Percentiles rank a stretch among this genome's conserved stretches.
phyloP scores from a whole-genome alignment of 2,888 invertebrate genomes.

The Pristionchus japonicus region DNA sequence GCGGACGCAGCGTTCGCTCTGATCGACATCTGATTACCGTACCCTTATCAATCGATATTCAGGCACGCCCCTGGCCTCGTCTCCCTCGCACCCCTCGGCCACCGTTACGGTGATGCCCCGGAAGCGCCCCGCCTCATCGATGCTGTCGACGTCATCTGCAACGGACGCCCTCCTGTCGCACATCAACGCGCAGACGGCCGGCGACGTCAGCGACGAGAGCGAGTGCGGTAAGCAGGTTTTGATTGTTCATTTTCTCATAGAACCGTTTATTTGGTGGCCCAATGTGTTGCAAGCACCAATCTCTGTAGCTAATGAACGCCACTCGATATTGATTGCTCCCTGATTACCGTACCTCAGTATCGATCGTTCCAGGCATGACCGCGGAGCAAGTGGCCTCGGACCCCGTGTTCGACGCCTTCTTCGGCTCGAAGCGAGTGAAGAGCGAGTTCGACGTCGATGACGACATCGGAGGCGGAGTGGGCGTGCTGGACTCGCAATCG shows the following conservation, averaged over 20 bases:
- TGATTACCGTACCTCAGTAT: neutral
- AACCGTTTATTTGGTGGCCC: too few species aligned
- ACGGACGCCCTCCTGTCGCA: conserved; percentile 58
- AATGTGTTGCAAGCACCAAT: too few species aligned
- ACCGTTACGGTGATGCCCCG: conserved; percentile 8
- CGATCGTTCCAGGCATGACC: conserved; percentile 16
- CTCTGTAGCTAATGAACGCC: neutral
- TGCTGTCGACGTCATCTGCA: neutral
- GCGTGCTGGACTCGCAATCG: conserved; percentile 52
- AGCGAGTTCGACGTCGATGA: conserved; percentile 47
- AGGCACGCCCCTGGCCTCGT: conserved; percentile 37
- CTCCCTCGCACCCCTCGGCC: conserved; percentile 41
- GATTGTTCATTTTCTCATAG: too few species aligned
- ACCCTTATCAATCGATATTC: neutral
- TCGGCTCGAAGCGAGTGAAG: conserved; percentile 52
- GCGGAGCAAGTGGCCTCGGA: conserved; percentile 18
- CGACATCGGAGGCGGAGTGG: conserved; percentile 53
- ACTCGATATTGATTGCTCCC: neutral
- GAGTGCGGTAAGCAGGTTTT: neutral
- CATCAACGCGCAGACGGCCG: conserved; percentile 51
- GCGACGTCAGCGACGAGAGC: conserved; percentile 43
- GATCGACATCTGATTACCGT: neutral
- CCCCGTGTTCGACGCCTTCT: conserved; percentile 45
- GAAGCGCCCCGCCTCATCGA: neutral
- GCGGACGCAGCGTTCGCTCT: neutral